Evolutionary conservation across 2,888 invertebrate species (phyloP), one percentile per base, ranked within the genome.

Genomic region (Pristionchus mayeri): DNA sequence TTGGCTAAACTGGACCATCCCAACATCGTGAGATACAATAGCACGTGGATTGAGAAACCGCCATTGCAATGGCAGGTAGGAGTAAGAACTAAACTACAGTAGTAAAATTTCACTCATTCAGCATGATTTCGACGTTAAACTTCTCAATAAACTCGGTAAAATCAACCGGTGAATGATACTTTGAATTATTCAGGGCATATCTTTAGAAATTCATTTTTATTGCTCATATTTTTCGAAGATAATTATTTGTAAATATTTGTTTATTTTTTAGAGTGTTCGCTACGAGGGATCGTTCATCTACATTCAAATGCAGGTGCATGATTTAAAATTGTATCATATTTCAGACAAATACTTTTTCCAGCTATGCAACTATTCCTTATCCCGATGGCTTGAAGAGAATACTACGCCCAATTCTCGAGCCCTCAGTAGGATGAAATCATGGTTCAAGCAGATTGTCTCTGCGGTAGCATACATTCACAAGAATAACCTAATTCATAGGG

Each of bases 1-100:
- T 94, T 98, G 44, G 98, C 98, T 0, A 96, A 96, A 93, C 94
- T 98, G 85, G 98, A 98, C 88, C 98, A 98, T 94, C 95, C 95
- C 78, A 96, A 97, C 93, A 98, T 98, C 89, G 21, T 67, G 16
- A 4, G 67, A 18, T 67, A 67, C 21, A 37, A 67, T 4, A 40
- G 40, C 7, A 37, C 37, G 1, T 67, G 67, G 67, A 37, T 67
- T 3, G 67, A 67, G n/a, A 21, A 37, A 24, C 67, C 67, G 1
- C 67, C 67, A 1, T 21, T 37, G 21, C 37, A 7, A 40, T 60
- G 60, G 60, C 60, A 60, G 60, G 60, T 30, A 30, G 27, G 44
- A 44, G 44, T 13, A 44, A 44, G 44, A 44, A 44, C 44, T 13
- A 13, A 44, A 44, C 44, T 44, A 44, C 13, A 44, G 44, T n/a